Evolutionary conservation across 92 coral and sea anemone genomes (phyloP), one percentile per base, ranked within the genome.

Genomic region (Heliopora coerulea): DNA sequence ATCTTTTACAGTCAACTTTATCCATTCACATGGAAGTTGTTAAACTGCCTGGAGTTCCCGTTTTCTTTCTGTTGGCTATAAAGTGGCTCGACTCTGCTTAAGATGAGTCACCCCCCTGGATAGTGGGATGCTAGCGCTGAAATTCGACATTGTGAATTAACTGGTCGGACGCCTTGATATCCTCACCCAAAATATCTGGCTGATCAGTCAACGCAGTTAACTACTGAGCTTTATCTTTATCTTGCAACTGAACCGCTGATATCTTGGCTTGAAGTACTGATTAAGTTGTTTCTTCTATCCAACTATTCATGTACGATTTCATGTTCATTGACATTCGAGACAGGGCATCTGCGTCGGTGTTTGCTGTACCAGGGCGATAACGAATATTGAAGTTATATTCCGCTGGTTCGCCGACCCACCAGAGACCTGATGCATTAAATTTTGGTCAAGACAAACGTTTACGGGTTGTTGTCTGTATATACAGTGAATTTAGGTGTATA

Each of bases 371-470:
- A 13, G 83, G 89, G 4, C 86, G 79, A 27, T 85, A 82, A 21
- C 69, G 65, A 7, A 78, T 58, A 35, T 49, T 52, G 58, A 86
- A 82, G 48, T 66, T 70, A 39, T 67, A 86, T 57, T 86, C 89
- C 32, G 86, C 84, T 12, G 72, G 60, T 65, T 86, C 84, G 25
- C 81, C 80, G 50, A 84, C 62, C 88, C 84, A 86, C 3, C 84
- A 61, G 15, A 65, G 79, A 14, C 83, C 57, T 48, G 83, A 48
- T 21, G 86, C 89, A 59, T 82, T 85, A 15, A 76, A 35, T 54
- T 85, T 85, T 0, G 83, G 86, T 76, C 19, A 82, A 39, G 4
- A 82, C 66, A 33, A 82, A 84, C 24, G 84, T 84, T 42, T 79
- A 57, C 1, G 87, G 84, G 49, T 79, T 79, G 63, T 84, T 84